phyloP scores from a whole-genome alignment of 2,113 vertebrate genomes.

The Psettodes erumei region DNA sequence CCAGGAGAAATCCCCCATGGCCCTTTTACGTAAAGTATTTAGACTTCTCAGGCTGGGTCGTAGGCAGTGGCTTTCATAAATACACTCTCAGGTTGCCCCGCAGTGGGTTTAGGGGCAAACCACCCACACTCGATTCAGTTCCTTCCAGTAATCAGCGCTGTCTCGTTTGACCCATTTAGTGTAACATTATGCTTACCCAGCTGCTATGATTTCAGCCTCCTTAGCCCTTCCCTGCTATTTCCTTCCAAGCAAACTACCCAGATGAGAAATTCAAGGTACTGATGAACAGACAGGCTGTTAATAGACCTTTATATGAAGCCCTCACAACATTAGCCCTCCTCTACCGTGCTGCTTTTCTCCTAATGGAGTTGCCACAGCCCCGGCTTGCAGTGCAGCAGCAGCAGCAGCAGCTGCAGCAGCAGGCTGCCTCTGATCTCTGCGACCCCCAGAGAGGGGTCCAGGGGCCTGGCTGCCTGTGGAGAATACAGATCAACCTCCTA shows the following conservation, averaged over 20 bases:
- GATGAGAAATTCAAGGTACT: slow-evolving; percentile 68
- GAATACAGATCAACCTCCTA: slow-evolving; percentile 73
- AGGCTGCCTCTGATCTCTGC: slow-evolving; percentile 61
- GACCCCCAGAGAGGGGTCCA: slow-evolving; percentile 59
- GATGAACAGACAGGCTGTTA: slow-evolving; percentile 62
- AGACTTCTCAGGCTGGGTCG: slow-evolving; percentile 50
- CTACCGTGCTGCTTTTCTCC: slow-evolving; percentile 37
- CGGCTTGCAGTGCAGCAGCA: slow-evolving; percentile 60
- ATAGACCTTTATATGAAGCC: slow-evolving; percentile 58
- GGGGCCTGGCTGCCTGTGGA: slow-evolving; percentile 57
- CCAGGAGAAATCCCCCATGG: slow-evolving; percentile 43
- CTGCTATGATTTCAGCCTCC: slow-evolving; percentile 63
- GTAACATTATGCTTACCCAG: slow-evolving; percentile 76
- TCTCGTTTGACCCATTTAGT: slow-evolving; percentile 78
- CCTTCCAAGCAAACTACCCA: slow-evolving; percentile 62
- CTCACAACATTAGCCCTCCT: slow-evolving; percentile 46
- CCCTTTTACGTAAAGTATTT: slow-evolving; percentile 65
- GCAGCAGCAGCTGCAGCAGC: slow-evolving; percentile 67
- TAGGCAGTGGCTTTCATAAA: slow-evolving; percentile 55
- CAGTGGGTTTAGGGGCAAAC: slow-evolving; percentile 56
- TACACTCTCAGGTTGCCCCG: slow-evolving; percentile 64
- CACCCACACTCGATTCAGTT: slow-evolving; percentile 64
- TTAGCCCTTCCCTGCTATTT: slow-evolving; percentile 55
- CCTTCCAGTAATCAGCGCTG: slow-evolving; percentile 71
- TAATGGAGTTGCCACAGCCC: slow-evolving; percentile 41